phyloP scores from a whole-genome alignment of 2,797 vertebrate species.

The Leuciscus waleckii region DNA sequence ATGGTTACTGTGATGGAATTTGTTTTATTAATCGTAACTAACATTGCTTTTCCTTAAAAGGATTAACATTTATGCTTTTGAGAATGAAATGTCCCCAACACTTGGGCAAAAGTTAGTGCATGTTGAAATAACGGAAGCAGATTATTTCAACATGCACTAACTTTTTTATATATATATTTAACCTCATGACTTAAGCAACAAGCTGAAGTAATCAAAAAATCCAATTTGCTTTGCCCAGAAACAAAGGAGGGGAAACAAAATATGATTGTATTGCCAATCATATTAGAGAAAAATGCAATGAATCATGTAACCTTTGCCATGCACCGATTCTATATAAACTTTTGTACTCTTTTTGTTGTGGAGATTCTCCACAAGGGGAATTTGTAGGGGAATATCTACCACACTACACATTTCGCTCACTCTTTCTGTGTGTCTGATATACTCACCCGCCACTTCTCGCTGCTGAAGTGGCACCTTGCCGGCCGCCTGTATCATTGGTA shows the following conservation, averaged over 20 bases:
- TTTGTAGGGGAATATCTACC: background rate
- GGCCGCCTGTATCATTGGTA: slow-evolving; percentile 95
- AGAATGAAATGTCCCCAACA: background rate
- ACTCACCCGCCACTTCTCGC: slow-evolving; percentile 90
- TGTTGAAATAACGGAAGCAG: background rate
- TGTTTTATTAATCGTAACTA: background rate
- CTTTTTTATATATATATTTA: background rate
- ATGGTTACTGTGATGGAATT: too few relatives aligned
- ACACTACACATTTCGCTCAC: background rate
- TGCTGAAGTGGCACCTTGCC: slow-evolving; percentile 91
- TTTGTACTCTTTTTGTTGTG: background rate
- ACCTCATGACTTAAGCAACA: background rate
- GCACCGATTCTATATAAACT: background rate
- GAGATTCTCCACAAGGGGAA: background rate
- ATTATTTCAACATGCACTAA: too few relatives aligned
- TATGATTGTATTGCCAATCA: background rate
- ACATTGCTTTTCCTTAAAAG: background rate
- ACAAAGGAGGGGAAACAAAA: background rate
- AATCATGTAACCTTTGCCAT: background rate
- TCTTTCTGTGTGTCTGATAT: background rate
- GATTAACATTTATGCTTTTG: background rate
- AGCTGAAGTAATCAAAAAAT: background rate
- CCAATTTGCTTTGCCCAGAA: background rate
- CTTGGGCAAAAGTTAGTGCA: background rate
- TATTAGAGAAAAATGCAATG: background rate